Percentiles rank a stretch among this genome's conserved stretches.
These are phyloP conservation scores for Montipora capricornis DNA, from an alignment of 64 coral and sea anemone species.

Conservation along the genomic window DNA sequence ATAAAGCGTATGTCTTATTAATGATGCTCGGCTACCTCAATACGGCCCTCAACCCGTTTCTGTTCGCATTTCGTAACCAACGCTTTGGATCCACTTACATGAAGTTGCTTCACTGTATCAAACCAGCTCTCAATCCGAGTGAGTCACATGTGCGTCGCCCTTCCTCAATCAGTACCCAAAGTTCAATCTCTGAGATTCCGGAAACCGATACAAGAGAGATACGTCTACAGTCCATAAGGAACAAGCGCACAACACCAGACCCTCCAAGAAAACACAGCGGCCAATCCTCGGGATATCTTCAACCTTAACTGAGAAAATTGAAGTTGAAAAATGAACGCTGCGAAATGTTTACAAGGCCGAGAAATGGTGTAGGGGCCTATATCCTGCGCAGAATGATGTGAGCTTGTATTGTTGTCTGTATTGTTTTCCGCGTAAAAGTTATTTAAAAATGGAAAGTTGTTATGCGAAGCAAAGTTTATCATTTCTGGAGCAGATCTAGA, in stretches of 20 bases:
- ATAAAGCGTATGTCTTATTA: slow-evolving; percentile 8
- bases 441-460: too few species aligned
- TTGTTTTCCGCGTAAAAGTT: too few species aligned
- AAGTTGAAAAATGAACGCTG: too few species aligned
- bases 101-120: slow-evolving; percentile 21
- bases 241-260: neutral
- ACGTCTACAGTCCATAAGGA: slow-evolving; percentile 13
- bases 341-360: too few species aligned
- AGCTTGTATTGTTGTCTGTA: too few species aligned
- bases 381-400: too few species aligned
- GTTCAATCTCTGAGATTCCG: slow-evolving; percentile 2
- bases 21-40: slow-evolving; percentile 87
- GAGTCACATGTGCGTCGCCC: neutral
- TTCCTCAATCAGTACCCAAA: neutral
- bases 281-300: neutral
- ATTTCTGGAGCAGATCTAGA: too few species aligned
- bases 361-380: too few species aligned
- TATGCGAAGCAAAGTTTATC: too few species aligned
- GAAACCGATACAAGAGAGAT: neutral
- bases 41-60: slow-evolving; percentile 83
- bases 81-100: slow-evolving; percentile 75
- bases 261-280: neutral
- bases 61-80: slow-evolving; percentile 91
- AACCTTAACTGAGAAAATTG: neutral
- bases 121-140: neutral